Percentiles rank a stretch among this genome's conserved stretches.
phyloP scores from a whole-genome alignment of 2,797 vertebrate species.

The Odontamblyopus lacepedii region DNA sequence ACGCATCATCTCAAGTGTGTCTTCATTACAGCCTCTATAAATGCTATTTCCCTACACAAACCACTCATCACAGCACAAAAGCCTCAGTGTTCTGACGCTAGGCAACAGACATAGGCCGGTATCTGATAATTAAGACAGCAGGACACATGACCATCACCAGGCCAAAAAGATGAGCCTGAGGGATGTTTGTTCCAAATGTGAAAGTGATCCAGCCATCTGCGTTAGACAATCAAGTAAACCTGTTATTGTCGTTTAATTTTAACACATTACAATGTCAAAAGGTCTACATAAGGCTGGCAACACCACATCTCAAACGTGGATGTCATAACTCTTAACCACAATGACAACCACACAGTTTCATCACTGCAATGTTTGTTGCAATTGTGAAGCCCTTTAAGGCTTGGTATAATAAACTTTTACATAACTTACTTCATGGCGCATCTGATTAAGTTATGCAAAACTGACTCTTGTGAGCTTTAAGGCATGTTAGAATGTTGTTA shows the following conservation, averaged over 20 bases:
- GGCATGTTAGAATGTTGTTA: too few relatives aligned
- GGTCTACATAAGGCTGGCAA: too few relatives aligned
- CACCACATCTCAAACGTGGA: too few relatives aligned
- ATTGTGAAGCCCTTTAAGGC: not conserved
- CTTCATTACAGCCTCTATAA: constrained; percentile 5
- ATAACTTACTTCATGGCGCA: not conserved
- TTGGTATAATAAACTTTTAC: not conserved
- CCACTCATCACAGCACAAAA: constrained; percentile 29
- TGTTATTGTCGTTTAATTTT: too few relatives aligned
- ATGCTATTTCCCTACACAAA: constrained; percentile 3
- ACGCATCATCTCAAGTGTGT: not conserved
- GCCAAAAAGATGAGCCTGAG: constrained; percentile 9
- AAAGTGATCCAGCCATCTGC: not conserved
- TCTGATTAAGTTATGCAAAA: too few relatives aligned
- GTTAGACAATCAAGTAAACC: not conserved
- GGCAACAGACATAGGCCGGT: constrained; percentile 18
- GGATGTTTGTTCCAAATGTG: not conserved
- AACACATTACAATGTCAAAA: too few relatives aligned
- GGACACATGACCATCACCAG: constrained; percentile 40
- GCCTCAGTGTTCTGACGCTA: constrained; percentile 37
- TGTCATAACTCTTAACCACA: too few relatives aligned
- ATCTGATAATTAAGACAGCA: constrained; percentile 24
- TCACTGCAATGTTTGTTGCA: not conserved
- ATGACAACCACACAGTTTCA: too few relatives aligned
- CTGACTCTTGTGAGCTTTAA: too few relatives aligned